Evolutionary conservation across 2,888 invertebrate genomes (phyloP), one percentile per base, ranked within the genome.

Genomic region (Leptinotarsa haldemani): DNA sequence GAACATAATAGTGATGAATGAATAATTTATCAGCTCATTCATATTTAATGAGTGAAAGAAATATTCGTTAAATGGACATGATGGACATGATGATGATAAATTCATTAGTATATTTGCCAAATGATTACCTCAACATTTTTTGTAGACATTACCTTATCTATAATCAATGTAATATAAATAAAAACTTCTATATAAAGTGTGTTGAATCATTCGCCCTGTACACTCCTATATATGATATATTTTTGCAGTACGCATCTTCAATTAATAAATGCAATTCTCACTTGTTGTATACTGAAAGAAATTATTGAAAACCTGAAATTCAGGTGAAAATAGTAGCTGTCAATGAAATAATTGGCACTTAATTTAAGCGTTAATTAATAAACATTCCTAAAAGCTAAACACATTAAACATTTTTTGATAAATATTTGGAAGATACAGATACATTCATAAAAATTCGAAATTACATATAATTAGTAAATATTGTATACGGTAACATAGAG

Each of bases 401-500:
- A 78, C 71, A 76, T 76, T 65, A 78, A 73, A 79, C 77, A 76
- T 76, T 69, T 72, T 66, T 75, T 75, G 77, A 76, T 67, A 70
- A 70, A 75, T 70, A 70, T 58, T 69, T 70, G 79, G 80, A 81
- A 80, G 80, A 79, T 79, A 74, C 73, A 76, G 73, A 58, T 71
- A 80, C 78, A 77, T 76, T 77, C 69, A 77, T 74, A 78, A 76
- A 77, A 78, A 73, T 75, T 71, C 74, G 66, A 68, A 76, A 77
- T 58, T 53, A 77, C 74, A 77, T 74, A 56, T 72, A 76, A 61
- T 71, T 73, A 77, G 52, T 70, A 61, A 76, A 79, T 79, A 79
- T 76, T 76, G 79, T 72, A 74, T 71, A 78, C 64, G 73, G 77
- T 73, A 73, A 81, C 77, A 80, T 77, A 77, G 74, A 81, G 76